Base-by-base conservation (phyloP, 2,797 vertebrate species). In the Trematomus bernacchii region DNA sequence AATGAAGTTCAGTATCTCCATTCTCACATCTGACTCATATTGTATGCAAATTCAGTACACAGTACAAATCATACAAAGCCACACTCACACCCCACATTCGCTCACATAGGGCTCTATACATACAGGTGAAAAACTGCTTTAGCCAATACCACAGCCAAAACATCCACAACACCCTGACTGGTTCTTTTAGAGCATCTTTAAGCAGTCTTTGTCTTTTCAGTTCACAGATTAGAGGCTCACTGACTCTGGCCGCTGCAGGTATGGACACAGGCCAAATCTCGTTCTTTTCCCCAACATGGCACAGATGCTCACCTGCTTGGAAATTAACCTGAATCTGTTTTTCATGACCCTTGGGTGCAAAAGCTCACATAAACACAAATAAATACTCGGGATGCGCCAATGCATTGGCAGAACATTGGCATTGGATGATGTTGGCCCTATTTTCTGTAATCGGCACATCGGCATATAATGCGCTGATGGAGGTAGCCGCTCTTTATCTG, bases 181-280 rank as follows among this genome's bases (percentile, higher is more conserved):
- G 11, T 48, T 50, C 23, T 42, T 59, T 43, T 70, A 37, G 58
- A 75, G 63, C 52, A 0, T 19, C 51, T 53, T 16, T 74, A 42
- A 76, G 60, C 60, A 63, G 43, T 54, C 55, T 68, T 67, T 68
- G 69, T 80, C 44, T 66, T 21, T 21, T 21, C 21, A 21, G 21
- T 21, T 83, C 71, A 75, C 84, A 72, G 71, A 77, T 77, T 80
- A 71, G 77, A 66, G 51, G 48, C 64, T 75, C 63, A 59, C 16
- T 67, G 66, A 75, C 63, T 66, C 65, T 63, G 6, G 52, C 62
- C 19, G 51, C 18, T 19, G 53, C 63, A 68, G 40, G 59, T 37
- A 19, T 61, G 74, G 59, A 71, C 18, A 40, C 48, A 9, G 42
- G 53, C 66, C 70, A 69, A 52, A 50, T 51, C 74, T 27, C 5